Percentiles rank a stretch among this genome's conserved stretches.
Evolutionary conservation across 2,797 vertebrate genomes (phyloP).

Genomic region (Brachyalestes nurse): DNA sequence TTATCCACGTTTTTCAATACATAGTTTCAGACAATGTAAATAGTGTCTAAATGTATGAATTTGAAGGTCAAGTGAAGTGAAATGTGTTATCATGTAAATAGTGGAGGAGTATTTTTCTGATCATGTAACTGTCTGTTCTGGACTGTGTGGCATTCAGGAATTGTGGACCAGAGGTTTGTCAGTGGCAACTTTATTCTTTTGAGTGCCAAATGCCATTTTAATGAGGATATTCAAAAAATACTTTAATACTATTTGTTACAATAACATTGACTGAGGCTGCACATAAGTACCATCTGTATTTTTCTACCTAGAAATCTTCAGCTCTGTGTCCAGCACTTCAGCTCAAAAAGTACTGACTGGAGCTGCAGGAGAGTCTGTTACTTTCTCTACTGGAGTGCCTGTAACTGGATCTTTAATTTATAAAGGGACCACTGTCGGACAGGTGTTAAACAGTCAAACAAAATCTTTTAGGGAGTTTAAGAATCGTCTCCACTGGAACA

Average conservation of each 20-base stretch:
- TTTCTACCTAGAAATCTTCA: conserved; percentile 15
- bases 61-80: too few species aligned
- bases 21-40: too few species aligned
- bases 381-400: background rate
- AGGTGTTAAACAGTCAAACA: background rate
- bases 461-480: background rate
- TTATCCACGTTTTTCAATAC: too few species aligned
- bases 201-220: too few species aligned
- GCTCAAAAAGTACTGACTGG: background rate
- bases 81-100: too few species aligned
- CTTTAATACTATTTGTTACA: background rate
- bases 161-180: too few species aligned
- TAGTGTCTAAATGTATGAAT: too few species aligned
- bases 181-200: background rate
- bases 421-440: background rate
- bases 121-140: too few species aligned
- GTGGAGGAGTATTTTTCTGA: too few species aligned
- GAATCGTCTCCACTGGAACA: conserved; percentile 36
- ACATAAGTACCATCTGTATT: background rate
- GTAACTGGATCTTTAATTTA: background rate
- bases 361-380: conserved; percentile 20
- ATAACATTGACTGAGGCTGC: background rate
- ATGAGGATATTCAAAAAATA: background rate
- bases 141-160: too few species aligned
- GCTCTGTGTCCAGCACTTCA: conserved; percentile 20